A percentile compares a stretch with the other conserved stretches of the same genome.
These are phyloP conservation scores for Campoplex nolae DNA, from an alignment of 2,888 invertebrate genomes.

Conservation along the genomic window DNA sequence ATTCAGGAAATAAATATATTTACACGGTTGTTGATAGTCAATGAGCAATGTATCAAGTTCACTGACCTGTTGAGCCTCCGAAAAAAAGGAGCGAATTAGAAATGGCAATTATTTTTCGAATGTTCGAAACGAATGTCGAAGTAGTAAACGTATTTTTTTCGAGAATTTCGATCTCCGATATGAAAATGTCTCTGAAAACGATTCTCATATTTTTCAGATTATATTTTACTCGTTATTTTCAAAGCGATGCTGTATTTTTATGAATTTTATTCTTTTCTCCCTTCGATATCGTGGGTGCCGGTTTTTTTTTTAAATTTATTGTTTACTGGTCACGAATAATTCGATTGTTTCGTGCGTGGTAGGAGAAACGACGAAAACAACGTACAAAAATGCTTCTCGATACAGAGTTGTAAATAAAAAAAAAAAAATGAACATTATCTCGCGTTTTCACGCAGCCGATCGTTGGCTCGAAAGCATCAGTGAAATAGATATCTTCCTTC, in stretches of 20 bases:
- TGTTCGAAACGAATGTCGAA: not conserved
- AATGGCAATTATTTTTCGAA: not conserved
- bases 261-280: not conserved
- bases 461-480: constrained; percentile 28
- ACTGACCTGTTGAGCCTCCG: constrained; percentile 2
- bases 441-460: constrained; percentile 23
- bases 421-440: constrained; percentile 17
- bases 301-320: not conserved
- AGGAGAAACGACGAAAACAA: not conserved
- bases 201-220: not conserved
- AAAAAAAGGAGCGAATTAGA: not conserved
- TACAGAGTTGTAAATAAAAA: constrained; percentile 4
- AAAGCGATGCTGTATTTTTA: not conserved
- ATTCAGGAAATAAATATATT: not conserved
- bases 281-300: not conserved
- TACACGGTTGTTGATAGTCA: too few species aligned
- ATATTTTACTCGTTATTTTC: not conserved
- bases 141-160: not conserved
- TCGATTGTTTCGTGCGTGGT: not conserved
- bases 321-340: not conserved
- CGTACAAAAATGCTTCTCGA: not conserved
- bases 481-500: constrained; percentile 17
- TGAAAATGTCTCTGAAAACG: not conserved
- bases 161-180: not conserved
- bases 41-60: not conserved